Conservation (phyloP, 1,140 invertebrate genomes). For the Drosophila suzukii region DNA sequence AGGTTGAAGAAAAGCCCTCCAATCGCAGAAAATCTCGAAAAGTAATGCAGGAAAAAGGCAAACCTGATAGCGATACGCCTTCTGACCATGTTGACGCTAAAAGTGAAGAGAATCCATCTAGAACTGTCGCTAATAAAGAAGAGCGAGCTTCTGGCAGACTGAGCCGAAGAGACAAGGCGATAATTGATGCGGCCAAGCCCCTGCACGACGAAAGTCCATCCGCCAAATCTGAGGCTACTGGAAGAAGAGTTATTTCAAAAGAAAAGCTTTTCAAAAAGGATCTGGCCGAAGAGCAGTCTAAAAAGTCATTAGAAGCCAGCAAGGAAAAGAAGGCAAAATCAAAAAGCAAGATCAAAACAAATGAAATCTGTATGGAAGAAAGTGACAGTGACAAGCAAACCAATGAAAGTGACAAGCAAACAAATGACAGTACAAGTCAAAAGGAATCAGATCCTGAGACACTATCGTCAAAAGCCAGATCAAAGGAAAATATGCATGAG, state of each 20-base stretch:
- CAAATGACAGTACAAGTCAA: not conserved
- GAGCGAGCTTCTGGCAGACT: slow-evolving; percentile 2
- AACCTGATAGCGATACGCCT: not conserved
- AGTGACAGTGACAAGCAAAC: not conserved
- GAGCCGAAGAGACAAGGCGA: slow-evolving; percentile 8
- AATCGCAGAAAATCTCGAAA: slow-evolving; percentile 6
- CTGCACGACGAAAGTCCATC: not conserved
- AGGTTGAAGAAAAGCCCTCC: not conserved
- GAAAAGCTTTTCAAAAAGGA: not conserved
- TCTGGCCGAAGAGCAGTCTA: not conserved
- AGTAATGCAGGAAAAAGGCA: not conserved
- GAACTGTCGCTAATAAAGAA: not conserved
- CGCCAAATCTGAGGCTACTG: not conserved
- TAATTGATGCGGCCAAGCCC: not conserved
- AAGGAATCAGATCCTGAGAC: not conserved
- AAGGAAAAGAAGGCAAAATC: not conserved
- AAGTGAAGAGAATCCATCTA: not conserved
- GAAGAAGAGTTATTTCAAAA: not conserved
- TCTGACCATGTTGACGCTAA: not conserved
- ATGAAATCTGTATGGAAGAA: not conserved
- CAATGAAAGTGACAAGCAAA: not conserved
- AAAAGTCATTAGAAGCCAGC: not conserved
- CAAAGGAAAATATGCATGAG: not conserved
- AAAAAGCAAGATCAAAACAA: not conserved
- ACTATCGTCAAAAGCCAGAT: not conserved